These are phyloP conservation scores for Sciurus vulgaris DNA, from an alignment of 2,797 vertebrate species.

Conservation along the genomic window DNA sequence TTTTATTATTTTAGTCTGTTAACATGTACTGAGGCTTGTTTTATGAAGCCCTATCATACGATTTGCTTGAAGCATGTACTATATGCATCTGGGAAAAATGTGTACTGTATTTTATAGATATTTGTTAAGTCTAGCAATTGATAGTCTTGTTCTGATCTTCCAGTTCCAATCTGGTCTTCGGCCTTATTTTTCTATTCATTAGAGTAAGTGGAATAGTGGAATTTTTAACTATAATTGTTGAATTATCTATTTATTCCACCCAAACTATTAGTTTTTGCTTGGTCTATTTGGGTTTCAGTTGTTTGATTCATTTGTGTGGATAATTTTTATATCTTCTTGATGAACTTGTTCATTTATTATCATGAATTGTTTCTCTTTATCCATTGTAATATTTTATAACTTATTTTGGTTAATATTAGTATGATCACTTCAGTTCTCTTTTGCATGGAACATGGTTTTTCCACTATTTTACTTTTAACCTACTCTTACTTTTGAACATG, in stretches of 20 bases:
- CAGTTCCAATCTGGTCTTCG: not conserved
- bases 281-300: not conserved
- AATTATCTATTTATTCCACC: not conserved
- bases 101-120: not conserved
- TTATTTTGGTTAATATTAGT: not conserved
- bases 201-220: not conserved
- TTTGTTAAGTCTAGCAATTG: not conserved
- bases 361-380: not conserved
- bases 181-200: not conserved
- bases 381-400: not conserved
- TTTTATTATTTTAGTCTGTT: not conserved
- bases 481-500: not conserved
- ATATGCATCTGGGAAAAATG: not conserved
- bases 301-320: not conserved
- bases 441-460: not conserved
- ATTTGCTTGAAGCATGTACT: not conserved
- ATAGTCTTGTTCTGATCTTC: not conserved
- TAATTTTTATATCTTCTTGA: not conserved
- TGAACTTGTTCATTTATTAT: not conserved
- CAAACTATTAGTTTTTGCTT: not conserved
- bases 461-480: not conserved
- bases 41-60: not conserved
- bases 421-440: not conserved
- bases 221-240: not conserved
- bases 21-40: not conserved